These are phyloP conservation scores for Arvicanthis niloticus DNA, from an alignment of 2,113 vertebrate genomes.

Conservation along the genomic window DNA sequence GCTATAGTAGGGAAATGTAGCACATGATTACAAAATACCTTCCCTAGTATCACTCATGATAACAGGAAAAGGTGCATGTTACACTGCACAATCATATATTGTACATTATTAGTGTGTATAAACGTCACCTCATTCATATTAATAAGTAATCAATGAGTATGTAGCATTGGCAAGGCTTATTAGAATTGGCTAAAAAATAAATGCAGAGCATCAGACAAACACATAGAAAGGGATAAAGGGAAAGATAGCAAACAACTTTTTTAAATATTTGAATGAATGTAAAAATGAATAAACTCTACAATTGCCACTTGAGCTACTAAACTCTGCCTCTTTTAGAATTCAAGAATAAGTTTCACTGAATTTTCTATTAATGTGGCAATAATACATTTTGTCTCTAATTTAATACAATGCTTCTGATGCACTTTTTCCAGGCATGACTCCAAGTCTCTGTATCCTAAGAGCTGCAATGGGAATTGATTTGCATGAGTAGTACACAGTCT, in stretches of 20 bases:
- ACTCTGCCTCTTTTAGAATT: constrained; percentile 13
- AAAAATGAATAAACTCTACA: constrained; percentile 38
- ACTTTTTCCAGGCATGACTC: constrained; percentile 64
- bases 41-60: not conserved
- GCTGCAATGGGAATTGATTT: constrained; percentile 43
- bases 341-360: constrained; percentile 57
- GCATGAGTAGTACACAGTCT: constrained; percentile 45
- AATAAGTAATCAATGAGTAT: not conserved
- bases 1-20: not conserved
- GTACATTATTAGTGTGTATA: not conserved
- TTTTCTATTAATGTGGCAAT: constrained; percentile 61
- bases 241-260: not conserved
- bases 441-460: constrained; percentile 39
- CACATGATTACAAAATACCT: not conserved
- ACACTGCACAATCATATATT: not conserved
- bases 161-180: not conserved
- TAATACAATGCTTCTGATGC: not conserved
- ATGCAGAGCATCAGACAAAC: not conserved
- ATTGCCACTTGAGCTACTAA: not conserved
- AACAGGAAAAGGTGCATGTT: not conserved
- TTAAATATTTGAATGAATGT: constrained; percentile 30
- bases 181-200: not conserved
- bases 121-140: not conserved
- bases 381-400: constrained; percentile 46
- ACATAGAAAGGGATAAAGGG: not conserved